phyloP scores from a whole-genome alignment of 2,888 invertebrate species.

The Eupeodes latifasciatus region DNA sequence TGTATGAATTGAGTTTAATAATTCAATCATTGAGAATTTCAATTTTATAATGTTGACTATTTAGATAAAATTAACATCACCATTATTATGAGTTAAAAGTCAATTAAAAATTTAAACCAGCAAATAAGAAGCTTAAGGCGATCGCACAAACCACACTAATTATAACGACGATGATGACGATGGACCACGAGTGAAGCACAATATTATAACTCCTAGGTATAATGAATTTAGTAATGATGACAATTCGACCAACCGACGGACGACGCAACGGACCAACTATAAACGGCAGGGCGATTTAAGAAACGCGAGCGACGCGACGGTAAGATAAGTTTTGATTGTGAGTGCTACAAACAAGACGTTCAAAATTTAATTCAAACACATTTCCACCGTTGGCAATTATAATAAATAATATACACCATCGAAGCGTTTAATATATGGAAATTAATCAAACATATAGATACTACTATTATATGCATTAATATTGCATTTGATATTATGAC shows the following conservation, averaged over 20 bases:
- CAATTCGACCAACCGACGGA: not conserved
- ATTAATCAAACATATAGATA: constrained; percentile 46
- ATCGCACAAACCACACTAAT: constrained; percentile 51
- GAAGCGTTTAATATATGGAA: constrained; percentile 51
- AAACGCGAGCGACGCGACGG: not conserved
- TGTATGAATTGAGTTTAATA: not conserved
- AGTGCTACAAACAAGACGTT: not conserved
- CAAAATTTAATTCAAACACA: constrained; percentile 8
- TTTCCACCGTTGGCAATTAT: constrained; percentile 45
- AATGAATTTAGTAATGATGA: not conserved
- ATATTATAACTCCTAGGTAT: not conserved
- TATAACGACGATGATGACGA: constrained; percentile 20
- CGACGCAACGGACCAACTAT: not conserved
- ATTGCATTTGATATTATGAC: constrained; percentile 7
- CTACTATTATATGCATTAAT: not conserved
- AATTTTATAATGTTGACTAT: constrained; percentile 27
- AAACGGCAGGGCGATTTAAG: too few species aligned
- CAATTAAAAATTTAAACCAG: constrained; percentile 57
- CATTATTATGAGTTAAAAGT: constrained; percentile 18
- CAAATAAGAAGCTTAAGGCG: constrained; percentile 49
- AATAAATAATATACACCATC: constrained; percentile 58
- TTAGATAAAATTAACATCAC: constrained; percentile 12
- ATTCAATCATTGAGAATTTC: constrained; percentile 34
- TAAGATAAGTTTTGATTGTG: not conserved
- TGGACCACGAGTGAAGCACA: not conserved